These are phyloP conservation scores for Myopa tessellatipennis DNA, from an alignment of 2,888 invertebrate species.

Conservation along the genomic window DNA sequence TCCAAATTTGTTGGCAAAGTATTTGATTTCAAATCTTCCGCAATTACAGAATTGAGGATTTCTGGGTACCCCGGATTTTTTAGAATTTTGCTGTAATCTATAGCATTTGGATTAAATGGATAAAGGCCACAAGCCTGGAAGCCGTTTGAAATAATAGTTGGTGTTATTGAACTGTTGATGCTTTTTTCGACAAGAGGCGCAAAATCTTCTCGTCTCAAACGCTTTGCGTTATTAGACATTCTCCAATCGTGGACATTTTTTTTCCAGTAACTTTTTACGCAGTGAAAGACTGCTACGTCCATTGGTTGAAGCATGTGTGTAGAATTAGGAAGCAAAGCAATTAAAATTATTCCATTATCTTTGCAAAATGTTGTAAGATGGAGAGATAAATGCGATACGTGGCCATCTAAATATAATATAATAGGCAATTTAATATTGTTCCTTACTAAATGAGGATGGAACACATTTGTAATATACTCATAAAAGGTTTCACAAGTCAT, in stretches of 20 bases:
- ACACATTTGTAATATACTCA: slow-evolving; percentile 62
- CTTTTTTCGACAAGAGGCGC: neutral
- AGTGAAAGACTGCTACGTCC: slow-evolving; percentile 4
- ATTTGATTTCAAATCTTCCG: too few relatives aligned
- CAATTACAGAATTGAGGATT: too few relatives aligned
- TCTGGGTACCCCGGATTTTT: neutral
- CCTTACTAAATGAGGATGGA: slow-evolving; percentile 57
- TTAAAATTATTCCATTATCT: slow-evolving; percentile 25
- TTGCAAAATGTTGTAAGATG: slow-evolving; percentile 57
- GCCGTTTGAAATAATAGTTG: slow-evolving; percentile 7
- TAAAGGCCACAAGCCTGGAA: slow-evolving; percentile 13
- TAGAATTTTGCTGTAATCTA: slow-evolving; percentile 14
- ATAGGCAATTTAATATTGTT: slow-evolving; percentile 58
- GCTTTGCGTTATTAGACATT: neutral
- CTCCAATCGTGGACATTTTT: neutral
- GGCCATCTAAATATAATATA: slow-evolving; percentile 63
- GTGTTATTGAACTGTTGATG: neutral
- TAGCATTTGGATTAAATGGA: slow-evolving; percentile 8
- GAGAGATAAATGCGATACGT: slow-evolving; percentile 58
- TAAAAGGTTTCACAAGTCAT: slow-evolving; percentile 63
- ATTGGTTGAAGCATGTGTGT: slow-evolving; percentile 8
- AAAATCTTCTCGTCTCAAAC: neutral
- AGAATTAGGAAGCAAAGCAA: slow-evolving; percentile 5
- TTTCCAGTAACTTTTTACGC: neutral
- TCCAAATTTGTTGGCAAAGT: neutral